Evolutionary conservation across 2,888 invertebrate genomes (phyloP), one percentile per base, ranked within the genome.

Genomic region (Gasteruption jaculator): DNA sequence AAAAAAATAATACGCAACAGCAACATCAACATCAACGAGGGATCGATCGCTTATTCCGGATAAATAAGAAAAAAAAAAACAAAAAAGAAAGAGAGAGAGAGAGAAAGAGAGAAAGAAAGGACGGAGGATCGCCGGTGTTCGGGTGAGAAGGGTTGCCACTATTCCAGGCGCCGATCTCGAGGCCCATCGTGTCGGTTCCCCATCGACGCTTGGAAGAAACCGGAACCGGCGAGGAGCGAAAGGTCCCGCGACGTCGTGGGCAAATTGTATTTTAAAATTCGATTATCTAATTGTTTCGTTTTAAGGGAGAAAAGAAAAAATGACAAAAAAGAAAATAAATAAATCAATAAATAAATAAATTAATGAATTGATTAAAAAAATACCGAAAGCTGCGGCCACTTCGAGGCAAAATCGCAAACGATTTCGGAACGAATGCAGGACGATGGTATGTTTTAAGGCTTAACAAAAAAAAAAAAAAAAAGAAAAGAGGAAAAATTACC

Each of bases 401-500:
- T n/a, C n/a, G n/a, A n/a, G n/a, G n/a, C n/a, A n/a, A n/a, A n/a
- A n/a, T n/a, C n/a, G n/a, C n/a, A n/a, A n/a, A n/a, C n/a, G 35
- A 46, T 52, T 47, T 40, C 42, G 39, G 31, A 46, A 25, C 37
- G 44, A 47, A 46, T 40, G 48, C n/a, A n/a, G n/a, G n/a, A n/a
- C 30, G 15, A 15, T 55, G 57, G 50, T 58, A 56, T 48, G 53
- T 58, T 60, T 52, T 63, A 60, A 62, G 56, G 59, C 61, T 63
- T 61, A 52, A 56, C n/a, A n/a, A n/a, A n/a, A n/a, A n/a, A n/a
- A n/a, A n/a, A n/a, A n/a, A n/a, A n/a, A n/a, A n/a, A n/a, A n/a
- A n/a, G n/a, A n/a, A n/a, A n/a, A n/a, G n/a, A n/a, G n/a, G n/a
- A 53, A 52, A 46, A 56, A 61, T 62, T 60, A 65, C 61, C 58